A percentile compares a stretch with the other conserved stretches of the same genome.
phyloP scores from a whole-genome alignment of 2,797 vertebrate genomes.

The Hoplostethus atlanticus region DNA sequence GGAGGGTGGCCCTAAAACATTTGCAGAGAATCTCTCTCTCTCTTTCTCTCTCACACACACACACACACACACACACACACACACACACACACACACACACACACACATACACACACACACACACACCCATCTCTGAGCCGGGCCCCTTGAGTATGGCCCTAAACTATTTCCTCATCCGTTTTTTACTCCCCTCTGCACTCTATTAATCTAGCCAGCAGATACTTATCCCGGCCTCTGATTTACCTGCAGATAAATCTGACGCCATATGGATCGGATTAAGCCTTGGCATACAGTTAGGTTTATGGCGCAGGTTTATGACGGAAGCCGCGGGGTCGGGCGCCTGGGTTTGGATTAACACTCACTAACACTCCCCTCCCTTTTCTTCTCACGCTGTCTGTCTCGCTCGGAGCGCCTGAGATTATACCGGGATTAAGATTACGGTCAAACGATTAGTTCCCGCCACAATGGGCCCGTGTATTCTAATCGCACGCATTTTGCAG shows the following conservation, averaged over 20 bases:
- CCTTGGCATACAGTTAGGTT: conserved; percentile 70
- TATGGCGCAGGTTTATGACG: conserved; percentile 79
- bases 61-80: conserved; percentile 27
- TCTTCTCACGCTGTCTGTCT: conserved; percentile 21
- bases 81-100: conserved; percentile 35
- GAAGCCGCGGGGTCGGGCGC: conserved; percentile 45
- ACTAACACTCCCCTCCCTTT: conserved; percentile 18
- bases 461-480: conserved; percentile 36
- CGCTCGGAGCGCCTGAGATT: conserved; percentile 41
- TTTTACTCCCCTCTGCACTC: conserved; percentile 73
- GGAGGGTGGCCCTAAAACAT: conserved; percentile 68
- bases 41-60: conserved; percentile 24
- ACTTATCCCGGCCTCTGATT: conserved; percentile 78
- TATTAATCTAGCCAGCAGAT: conserved; percentile 80
- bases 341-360: conserved; percentile 54
- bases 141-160: conserved; percentile 48
- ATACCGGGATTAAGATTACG: conserved; percentile 57
- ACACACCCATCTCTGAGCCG: conserved; percentile 35
- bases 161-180: conserved; percentile 75
- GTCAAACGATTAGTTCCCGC: conserved; percentile 18
- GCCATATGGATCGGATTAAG: conserved; percentile 83
- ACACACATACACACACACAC: conserved; percentile 24
- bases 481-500: conserved; percentile 26
- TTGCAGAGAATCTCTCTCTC: conserved; percentile 26
- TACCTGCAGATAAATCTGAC: conserved; percentile 83